Percentiles rank a stretch among this genome's conserved stretches.
phyloP scores from a whole-genome alignment of 2,888 invertebrate genomes.

The Schizotus pectinicornis region DNA sequence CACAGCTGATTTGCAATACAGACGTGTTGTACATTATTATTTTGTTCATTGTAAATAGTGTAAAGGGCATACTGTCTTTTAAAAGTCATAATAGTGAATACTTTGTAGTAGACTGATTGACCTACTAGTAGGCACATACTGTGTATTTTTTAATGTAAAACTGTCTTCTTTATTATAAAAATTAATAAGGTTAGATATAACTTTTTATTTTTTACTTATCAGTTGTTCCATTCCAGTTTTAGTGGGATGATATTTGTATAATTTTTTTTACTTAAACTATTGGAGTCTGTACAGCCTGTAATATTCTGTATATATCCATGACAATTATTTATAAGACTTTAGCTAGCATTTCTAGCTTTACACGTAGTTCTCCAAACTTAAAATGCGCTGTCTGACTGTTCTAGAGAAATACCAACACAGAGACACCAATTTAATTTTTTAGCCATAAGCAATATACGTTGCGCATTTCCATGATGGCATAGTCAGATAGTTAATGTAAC shows the following conservation, averaged over 20 bases:
- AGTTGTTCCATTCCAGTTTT: conserved; percentile 58
- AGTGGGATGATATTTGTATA: conserved; percentile 56
- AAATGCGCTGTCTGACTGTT: no score
- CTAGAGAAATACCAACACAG: no score
- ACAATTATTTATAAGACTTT: conserved; percentile 11
- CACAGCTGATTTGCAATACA: conserved; percentile 49
- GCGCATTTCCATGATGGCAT: background rate
- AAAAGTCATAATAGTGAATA: conserved; percentile 52
- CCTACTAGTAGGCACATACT: conserved; percentile 50
- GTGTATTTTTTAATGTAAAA: conserved; percentile 59
- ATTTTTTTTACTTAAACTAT: conserved; percentile 52
- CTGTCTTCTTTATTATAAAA: conserved; percentile 48
- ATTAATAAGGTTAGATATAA: conserved; percentile 37
- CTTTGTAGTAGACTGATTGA: conserved; percentile 59
- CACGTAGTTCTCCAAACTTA: conserved; percentile 3
- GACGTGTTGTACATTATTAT: conserved; percentile 40
- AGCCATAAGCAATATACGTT: no score
- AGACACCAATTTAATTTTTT: no score
- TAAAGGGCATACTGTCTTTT: conserved; percentile 58
- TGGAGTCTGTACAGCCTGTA: conserved; percentile 58
- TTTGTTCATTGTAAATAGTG: conserved; percentile 60
- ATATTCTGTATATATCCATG: conserved; percentile 48
- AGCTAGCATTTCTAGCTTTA: conserved; percentile 22
- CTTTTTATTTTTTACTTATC: conserved; percentile 40
- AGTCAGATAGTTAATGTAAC: conserved; percentile 19